These are phyloP conservation scores for Uromys caudimaculatus DNA, from an alignment of 2,797 vertebrate species.

Conservation along the genomic window DNA sequence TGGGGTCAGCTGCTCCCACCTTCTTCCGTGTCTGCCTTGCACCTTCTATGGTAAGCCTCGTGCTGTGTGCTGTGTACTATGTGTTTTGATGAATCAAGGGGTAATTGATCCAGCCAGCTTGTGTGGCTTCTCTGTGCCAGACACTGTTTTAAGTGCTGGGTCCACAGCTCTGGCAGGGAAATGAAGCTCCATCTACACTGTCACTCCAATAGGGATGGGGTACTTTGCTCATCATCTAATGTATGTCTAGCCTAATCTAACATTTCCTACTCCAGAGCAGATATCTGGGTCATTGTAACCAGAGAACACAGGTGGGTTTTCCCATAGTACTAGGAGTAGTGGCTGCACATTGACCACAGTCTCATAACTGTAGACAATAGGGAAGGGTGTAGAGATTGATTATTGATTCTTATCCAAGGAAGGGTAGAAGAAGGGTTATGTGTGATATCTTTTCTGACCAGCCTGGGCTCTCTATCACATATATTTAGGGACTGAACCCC, in stretches of 20 bases:
- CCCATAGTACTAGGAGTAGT: neutral
- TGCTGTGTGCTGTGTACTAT: neutral
- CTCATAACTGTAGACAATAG: neutral
- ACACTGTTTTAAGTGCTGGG: neutral
- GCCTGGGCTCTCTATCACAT: neutral
- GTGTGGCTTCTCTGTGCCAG: neutral
- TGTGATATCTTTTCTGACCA: neutral
- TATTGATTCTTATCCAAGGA: neutral
- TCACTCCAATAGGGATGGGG: neutral
- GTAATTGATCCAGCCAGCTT: neutral
- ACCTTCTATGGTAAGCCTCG: neutral
- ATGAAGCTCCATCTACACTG: rapidly evolving
- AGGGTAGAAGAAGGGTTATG: neutral
- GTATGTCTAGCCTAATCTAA: neutral
- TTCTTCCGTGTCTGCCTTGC: neutral
- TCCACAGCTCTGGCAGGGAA: neutral
- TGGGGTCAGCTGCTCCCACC: neutral
- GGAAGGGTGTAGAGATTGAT: neutral
- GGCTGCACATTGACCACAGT: neutral
- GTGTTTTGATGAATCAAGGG: neutral
- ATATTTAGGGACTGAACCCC: neutral
- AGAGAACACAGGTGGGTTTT: neutral
- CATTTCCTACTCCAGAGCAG: neutral
- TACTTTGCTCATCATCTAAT: neutral
- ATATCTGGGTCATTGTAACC: neutral